These are phyloP conservation scores for Biston betularia DNA, from an alignment of 2,888 invertebrate species.

Conservation along the genomic window DNA sequence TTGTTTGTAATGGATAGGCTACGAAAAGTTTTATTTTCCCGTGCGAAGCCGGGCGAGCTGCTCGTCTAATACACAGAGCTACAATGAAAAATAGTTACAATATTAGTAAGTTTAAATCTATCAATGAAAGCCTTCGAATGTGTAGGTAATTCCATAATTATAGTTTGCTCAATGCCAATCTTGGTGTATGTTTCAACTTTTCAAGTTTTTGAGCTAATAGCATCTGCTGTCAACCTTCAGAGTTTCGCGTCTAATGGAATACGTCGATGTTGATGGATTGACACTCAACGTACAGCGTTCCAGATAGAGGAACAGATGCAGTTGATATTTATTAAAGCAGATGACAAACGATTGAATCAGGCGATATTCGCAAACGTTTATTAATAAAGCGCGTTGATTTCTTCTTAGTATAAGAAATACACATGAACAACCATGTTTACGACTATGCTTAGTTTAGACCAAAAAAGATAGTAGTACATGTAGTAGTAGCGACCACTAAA, in stretches of 20 bases:
- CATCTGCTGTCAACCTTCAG: slow-evolving; percentile 15
- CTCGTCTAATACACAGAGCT: too few relatives aligned
- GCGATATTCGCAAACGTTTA: too few relatives aligned
- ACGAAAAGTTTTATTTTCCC: too few relatives aligned
- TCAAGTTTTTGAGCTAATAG: slow-evolving; percentile 5
- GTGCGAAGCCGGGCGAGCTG: too few relatives aligned
- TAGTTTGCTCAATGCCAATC: background rate
- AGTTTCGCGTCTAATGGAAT: slow-evolving; percentile 27
- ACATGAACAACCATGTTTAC: too few relatives aligned
- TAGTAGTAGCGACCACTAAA: background rate
- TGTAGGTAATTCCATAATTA: background rate
- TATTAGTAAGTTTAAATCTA: background rate
- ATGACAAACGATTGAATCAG: slow-evolving; percentile 18
- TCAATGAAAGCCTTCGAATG: too few relatives aligned
- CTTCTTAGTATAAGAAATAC: too few relatives aligned
- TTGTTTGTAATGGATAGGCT: too few relatives aligned
- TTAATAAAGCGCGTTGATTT: too few relatives aligned
- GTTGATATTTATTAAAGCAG: slow-evolving; percentile 31
- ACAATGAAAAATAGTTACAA: background rate
- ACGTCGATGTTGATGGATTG: slow-evolving; percentile 32
- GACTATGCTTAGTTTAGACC: too few relatives aligned
- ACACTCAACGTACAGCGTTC: slow-evolving; percentile 15
- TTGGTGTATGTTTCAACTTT: background rate
- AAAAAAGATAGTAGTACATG: background rate
- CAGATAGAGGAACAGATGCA: slow-evolving; percentile 26